phyloP scores from a whole-genome alignment of 2,888 invertebrate genomes.

The Monopis laevigella region DNA sequence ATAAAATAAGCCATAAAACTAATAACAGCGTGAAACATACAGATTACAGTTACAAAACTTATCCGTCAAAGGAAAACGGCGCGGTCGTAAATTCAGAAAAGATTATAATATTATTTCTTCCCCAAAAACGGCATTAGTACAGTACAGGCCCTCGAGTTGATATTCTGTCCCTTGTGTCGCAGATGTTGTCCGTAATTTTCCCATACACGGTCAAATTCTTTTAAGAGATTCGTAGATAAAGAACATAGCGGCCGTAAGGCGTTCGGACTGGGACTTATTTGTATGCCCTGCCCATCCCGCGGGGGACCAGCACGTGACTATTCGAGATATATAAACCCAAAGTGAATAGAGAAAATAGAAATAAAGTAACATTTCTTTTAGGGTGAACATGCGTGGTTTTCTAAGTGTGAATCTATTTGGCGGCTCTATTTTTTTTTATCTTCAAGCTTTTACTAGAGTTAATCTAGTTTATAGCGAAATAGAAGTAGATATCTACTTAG shows the following conservation, averaged over 20 bases:
- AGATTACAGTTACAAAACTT: background rate
- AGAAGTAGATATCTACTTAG: too few species aligned
- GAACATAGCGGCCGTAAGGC: conserved; percentile 54
- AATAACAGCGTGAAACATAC: background rate
- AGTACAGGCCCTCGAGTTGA: conserved; percentile 8
- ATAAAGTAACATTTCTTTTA: conserved; percentile 65
- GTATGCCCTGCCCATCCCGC: conserved; percentile 59
- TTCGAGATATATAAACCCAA: conserved; percentile 67
- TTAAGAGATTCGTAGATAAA: conserved; percentile 65
- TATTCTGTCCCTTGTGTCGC: conserved; percentile 50
- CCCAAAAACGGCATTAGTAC: conserved; percentile 1
- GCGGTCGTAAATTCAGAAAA: conserved; percentile 3
- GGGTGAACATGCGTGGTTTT: conserved; percentile 29
- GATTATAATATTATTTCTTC: conserved; percentile 7
- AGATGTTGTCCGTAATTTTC: conserved; percentile 64
- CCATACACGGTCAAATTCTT: conserved; percentile 65
- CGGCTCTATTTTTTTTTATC: background rate
- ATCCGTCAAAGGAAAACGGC: background rate
- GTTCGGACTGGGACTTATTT: conserved; percentile 65
- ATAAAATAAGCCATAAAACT: background rate
- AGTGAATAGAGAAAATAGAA: conserved; percentile 68
- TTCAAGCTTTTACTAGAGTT: background rate
- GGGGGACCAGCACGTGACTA: conserved; percentile 61
- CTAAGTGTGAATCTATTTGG: conserved; percentile 3
- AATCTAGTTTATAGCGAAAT: too few species aligned